phyloP scores from a whole-genome alignment of 2,113 vertebrate genomes.

The Tyrannus savana region DNA sequence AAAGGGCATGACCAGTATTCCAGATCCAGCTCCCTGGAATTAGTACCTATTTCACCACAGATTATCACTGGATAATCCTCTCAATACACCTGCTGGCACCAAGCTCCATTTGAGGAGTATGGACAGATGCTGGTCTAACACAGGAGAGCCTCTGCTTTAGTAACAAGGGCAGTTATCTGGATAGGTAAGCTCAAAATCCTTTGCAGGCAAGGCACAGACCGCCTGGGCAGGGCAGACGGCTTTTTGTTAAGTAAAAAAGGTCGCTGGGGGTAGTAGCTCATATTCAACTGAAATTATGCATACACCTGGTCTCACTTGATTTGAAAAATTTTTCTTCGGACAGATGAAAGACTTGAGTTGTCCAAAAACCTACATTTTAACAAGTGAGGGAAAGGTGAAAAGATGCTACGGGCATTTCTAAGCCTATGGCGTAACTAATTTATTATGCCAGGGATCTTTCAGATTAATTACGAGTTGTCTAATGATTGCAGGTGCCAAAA shows the following conservation, averaged over 20 bases:
- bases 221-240: background rate
- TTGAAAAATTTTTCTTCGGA: background rate
- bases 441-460: background rate
- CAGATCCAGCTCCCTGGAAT: background rate
- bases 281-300: background rate
- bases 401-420: background rate
- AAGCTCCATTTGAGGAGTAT: background rate
- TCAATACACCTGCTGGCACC: background rate
- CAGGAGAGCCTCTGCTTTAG: background rate
- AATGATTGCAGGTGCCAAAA: background rate
- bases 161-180: background rate
- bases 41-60: background rate
- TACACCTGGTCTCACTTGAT: background rate
- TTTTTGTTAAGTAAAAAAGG: background rate
- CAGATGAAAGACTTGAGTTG: background rate
- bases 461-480: background rate
- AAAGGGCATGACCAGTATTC: background rate
- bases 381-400: background rate
- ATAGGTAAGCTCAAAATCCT: background rate
- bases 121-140: background rate
- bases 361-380: background rate
- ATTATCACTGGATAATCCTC: background rate
- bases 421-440: background rate
- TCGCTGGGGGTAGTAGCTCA: background rate
- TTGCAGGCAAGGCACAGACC: background rate